Evolutionary conservation across 1,140 invertebrate species (phyloP).

Genomic region (Diuraphis noxia): DNA sequence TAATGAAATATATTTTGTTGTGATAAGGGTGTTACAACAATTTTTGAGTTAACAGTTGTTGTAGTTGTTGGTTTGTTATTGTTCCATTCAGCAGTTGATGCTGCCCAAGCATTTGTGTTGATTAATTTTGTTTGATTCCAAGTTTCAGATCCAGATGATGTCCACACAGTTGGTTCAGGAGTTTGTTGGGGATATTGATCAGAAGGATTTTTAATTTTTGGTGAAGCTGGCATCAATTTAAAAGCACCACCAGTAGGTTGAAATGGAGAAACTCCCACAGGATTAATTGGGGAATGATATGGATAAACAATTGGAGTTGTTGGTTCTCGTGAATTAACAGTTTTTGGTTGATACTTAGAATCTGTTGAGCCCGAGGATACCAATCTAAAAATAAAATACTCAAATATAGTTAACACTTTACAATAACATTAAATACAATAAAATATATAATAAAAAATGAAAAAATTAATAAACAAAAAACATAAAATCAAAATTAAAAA

Average conservation of each 20-base stretch:
- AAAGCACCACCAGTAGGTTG: slow-evolving; percentile 83
- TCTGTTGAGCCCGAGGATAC: slow-evolving; percentile 28
- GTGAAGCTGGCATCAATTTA: slow-evolving; percentile 77
- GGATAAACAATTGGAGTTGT: slow-evolving; percentile 63
- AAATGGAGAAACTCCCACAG: slow-evolving; percentile 77
- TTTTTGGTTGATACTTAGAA: slow-evolving; percentile 41
- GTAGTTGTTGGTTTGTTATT: slow-evolving; percentile 45
- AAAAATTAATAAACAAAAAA: neutral
- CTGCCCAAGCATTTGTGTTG: slow-evolving; percentile 46
- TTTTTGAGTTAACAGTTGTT: slow-evolving; percentile 47
- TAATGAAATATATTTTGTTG: slow-evolving; percentile 50
- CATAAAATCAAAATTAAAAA: neutral
- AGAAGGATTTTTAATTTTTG: slow-evolving; percentile 61
- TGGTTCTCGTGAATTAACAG: slow-evolving; percentile 48
- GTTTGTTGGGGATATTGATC: slow-evolving; percentile 44
- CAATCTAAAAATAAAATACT: slow-evolving; percentile 20
- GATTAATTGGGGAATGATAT: slow-evolving; percentile 74
- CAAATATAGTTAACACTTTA: neutral
- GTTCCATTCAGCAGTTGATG: slow-evolving; percentile 51
- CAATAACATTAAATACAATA: no score
- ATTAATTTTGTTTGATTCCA: slow-evolving; percentile 50
- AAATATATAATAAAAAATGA: neutral
- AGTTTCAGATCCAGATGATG: slow-evolving; percentile 39
- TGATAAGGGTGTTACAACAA: slow-evolving; percentile 44
- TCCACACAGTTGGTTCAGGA: slow-evolving; percentile 36